Base-by-base conservation (phyloP, 2,797 vertebrate genomes). In the Carapus acus region DNA sequence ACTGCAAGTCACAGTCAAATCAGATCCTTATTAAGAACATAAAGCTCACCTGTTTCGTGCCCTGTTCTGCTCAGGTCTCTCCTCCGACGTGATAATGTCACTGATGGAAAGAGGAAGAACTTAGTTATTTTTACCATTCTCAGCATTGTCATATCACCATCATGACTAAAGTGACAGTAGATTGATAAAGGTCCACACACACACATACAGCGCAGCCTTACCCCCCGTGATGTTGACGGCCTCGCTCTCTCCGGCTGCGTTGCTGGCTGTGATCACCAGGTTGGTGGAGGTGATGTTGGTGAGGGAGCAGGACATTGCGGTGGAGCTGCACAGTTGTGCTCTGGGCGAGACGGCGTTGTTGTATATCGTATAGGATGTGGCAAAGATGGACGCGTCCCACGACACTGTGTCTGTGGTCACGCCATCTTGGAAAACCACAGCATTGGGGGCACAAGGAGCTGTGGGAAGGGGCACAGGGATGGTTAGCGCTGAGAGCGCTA, bases 361-460 rank as follows among this genome's bases (percentile, higher is more conserved):
- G 11, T 85, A 87, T 27, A 88, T 67, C 0, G 50, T 79, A 66
- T 90, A 90, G 0, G 22, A 54, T 19, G 54, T 64, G 38, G 84
- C 83, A 15, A 78, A 76, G 54, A 75, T 47, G 0, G 87, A 82
- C 0, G 67, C 43, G 1, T 62, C 58, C 89, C 89, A 91, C 0
- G 80, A 76, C 23, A 91, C 50, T 1, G 49, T 64, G 20, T 74
- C 52, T 0, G 58, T 74, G n/a, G 69, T 44, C 59, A 51, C 64
- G 56, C 46, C 66, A 1, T 67, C 56, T 0, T 29, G 67, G 62
- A 78, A 80, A 3, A 20, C 45, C 19, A 74, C 81, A 13, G 18
- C 56, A 29, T 55, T 31, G 44, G 88, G 88, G 27, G 83, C 63
- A 56, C 90, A 90, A 23, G 89, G 87, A 54, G 84, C 90, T 91